Conservation (phyloP, 2,113 vertebrate genomes). For the Ailurus styani region DNA sequence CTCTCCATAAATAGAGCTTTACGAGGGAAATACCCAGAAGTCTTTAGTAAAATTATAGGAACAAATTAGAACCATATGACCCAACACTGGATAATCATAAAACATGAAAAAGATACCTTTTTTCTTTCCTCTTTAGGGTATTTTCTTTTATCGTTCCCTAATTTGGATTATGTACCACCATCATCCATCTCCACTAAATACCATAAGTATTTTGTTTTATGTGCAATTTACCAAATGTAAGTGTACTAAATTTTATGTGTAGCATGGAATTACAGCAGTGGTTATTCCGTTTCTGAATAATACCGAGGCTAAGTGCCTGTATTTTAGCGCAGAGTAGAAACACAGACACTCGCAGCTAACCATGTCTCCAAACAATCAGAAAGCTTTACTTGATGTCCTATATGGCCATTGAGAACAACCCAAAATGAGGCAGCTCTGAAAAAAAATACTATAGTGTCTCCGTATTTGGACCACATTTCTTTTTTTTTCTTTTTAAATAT, state of each 20-base stretch:
- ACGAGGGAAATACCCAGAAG: background rate
- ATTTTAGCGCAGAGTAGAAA: background rate
- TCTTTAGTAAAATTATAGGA: background rate
- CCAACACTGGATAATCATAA: background rate
- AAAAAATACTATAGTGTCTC: background rate
- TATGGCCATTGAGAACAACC: background rate
- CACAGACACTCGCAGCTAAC: background rate
- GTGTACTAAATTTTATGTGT: background rate
- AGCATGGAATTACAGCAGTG: background rate
- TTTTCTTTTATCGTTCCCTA: background rate
- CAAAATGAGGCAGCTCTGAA: background rate
- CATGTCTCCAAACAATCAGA: background rate
- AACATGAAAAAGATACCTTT: background rate
- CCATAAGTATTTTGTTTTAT: background rate
- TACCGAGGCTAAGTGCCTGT: background rate
- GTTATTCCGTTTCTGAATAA: background rate
- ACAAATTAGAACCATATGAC: slow-evolving; percentile 1
- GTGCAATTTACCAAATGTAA: background rate
- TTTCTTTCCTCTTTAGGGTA: background rate
- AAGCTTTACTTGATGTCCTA: background rate
- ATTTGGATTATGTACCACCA: background rate
- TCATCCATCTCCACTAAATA: background rate
- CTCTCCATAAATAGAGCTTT: background rate
- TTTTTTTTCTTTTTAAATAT: no score
- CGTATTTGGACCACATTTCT: background rate